Base-by-base conservation (phyloP, 2,888 invertebrate species). In the Platerodrilus igneus region DNA sequence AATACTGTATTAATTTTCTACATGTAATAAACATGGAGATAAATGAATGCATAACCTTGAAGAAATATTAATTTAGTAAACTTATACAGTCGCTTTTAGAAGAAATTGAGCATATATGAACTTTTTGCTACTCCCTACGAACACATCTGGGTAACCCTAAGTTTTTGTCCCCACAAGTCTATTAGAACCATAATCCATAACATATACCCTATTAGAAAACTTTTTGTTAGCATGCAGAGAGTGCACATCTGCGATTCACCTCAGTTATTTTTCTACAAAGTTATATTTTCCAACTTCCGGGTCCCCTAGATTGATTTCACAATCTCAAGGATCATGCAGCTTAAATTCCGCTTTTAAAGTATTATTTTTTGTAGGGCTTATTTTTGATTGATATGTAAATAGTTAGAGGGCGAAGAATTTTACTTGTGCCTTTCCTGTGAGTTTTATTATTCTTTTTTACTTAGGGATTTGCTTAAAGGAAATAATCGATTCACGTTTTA, bases 311-410 rank as follows among this genome's bases (percentile, higher is more conserved):
- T 51, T 48, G 51, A 51, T 51, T 48, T 46, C 38, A 41, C 45
- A 50, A 50, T 50, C 50, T 42, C 41, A 34, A 19, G 45, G 51
- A 48, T 51, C 48, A 51, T 41, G 38, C 45, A 41, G 46, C 47
- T 49, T 47, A 37, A 42, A 36, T 35, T 37, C 45, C 49, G 49
- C 48, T 52, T 52, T 48, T 48, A 48, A 51, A 47, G 46, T 44
- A 47, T 48, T 51, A 47, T 46, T 47, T 48, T 53, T 49, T 49
- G 39, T 35, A 42, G 33, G 45, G 50, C 45, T 50, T 53, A 50
- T 43, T 46, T 50, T 53, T 52, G 53, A 53, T 53, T 53, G 53
- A 53, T 53, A 53, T 53, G 53, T 52, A 53, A 53, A 53, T 53
- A 53, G n/a, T n/a, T n/a, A n/a, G n/a, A n/a, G n/a, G n/a, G n/a